Base-by-base conservation (phyloP, 2,113 vertebrate genomes). In the Gobiocypris rarus region DNA sequence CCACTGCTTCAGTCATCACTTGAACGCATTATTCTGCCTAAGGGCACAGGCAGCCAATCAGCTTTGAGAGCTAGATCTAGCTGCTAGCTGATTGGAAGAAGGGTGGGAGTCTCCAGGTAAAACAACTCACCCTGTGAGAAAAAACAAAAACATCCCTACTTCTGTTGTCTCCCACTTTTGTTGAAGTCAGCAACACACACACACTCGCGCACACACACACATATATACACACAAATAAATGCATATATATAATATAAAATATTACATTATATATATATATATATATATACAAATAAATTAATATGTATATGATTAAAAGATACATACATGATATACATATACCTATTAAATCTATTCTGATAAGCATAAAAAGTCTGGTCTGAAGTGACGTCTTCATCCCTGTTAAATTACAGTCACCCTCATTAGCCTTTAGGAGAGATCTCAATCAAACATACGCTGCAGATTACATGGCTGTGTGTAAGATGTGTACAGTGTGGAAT, bases 61-160 rank as follows among this genome's bases (percentile, higher is more conserved):
- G 86, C 54, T 70, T 34, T 59, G 24, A 83, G 78, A 84, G 19
- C 48, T 84, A 41, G 9, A 45, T 54, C 48, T 34, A 69, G 22
- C 45, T 67, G 75, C 43, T 65, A 75, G 38, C 82, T 87, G 87
- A 87, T 86, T 89, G 86, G 89, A 74, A 28, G 58, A 84, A 19
- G 63, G 34, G 50, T 58, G 58, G 81, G 69, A 81, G 89, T 89
- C 82, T 89, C 89, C 84, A 89, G 89, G 89, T 89, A 88, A 86
- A 89, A 88, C 79, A 86, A 81, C 73, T 78, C n/a, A n/a, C 84
- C 77, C 48, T 58, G 74, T 85, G 76, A 61, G 69, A 75, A 67
- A 88, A 79, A 58, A 86, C 85, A 77, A 80, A 59, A 86, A 80
- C 61, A 63, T 71, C 82, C 71, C 24, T 52, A 41, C 26, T 41